Evolutionary conservation across 2,797 vertebrate genomes (phyloP).

Genomic region (Eidolon dupreanum): DNA sequence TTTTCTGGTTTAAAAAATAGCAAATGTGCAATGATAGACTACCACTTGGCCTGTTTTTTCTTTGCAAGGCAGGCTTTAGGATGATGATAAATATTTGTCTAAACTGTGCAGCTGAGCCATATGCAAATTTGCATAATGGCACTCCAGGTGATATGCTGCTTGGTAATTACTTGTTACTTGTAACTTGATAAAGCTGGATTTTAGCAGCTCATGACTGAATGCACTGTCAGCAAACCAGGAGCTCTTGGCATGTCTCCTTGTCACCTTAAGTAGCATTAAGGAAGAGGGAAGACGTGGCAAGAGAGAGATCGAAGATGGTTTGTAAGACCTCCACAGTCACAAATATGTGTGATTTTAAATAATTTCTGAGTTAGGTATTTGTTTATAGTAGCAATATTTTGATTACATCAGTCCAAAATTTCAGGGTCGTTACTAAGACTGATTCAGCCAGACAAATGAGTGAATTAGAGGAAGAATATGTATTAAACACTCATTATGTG

Average conservation of each 20-base stretch:
- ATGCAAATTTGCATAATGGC: slow-evolving; percentile 85
- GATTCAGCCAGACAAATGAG: neutral
- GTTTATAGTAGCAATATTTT: neutral
- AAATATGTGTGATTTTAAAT: neutral
- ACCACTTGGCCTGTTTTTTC: slow-evolving; percentile 65
- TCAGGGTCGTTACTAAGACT: neutral
- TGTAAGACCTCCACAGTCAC: slow-evolving; percentile 1
- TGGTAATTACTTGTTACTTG: slow-evolving; percentile 76
- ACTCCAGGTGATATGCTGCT: slow-evolving; percentile 77
- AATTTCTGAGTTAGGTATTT: neutral
- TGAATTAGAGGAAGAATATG: neutral
- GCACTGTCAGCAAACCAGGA: slow-evolving; percentile 46
- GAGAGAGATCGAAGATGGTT: neutral
- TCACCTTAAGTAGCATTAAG: slow-evolving; percentile 42
- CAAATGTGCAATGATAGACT: slow-evolving; percentile 51
- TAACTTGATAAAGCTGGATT: slow-evolving; percentile 75
- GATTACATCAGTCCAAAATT: neutral
- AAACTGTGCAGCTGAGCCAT: slow-evolving; percentile 81
- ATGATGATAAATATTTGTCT: slow-evolving; percentile 87
- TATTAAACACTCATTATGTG: neutral
- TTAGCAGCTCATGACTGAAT: slow-evolving; percentile 49
- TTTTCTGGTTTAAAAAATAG: slow-evolving; percentile 72
- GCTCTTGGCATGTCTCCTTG: neutral
- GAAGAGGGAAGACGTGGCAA: neutral
- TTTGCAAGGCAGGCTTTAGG: slow-evolving; percentile 82